These are phyloP conservation scores for Hirtodrosophila trivittata DNA, from an alignment of 2,888 invertebrate species.

Conservation along the genomic window DNA sequence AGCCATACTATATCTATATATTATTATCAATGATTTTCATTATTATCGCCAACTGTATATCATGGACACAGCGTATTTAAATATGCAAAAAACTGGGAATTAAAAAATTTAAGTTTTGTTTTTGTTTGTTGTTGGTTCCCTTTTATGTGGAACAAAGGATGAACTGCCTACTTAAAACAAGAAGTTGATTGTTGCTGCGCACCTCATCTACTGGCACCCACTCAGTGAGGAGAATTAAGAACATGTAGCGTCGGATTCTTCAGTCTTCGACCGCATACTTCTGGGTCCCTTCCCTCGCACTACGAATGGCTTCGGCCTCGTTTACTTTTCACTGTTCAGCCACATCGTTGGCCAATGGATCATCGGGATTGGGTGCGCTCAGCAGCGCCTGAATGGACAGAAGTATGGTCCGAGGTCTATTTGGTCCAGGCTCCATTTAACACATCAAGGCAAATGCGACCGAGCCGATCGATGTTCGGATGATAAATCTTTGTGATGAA, in stretches of 20 bases:
- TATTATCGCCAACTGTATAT: slow-evolving; percentile 36
- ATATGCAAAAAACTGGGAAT: slow-evolving; percentile 51
- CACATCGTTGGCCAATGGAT: slow-evolving; percentile 98
- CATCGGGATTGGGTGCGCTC: slow-evolving; percentile 99
- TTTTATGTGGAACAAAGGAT: slow-evolving; percentile 4
- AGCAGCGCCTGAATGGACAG: slow-evolving; percentile 98
- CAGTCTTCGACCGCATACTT: slow-evolving; percentile 87
- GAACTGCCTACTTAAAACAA: no score
- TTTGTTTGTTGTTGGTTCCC: slow-evolving; percentile 1
- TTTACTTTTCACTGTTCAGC: slow-evolving; percentile 99
- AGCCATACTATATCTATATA: no score
- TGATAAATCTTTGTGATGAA: slow-evolving; percentile 99
- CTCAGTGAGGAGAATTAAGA: slow-evolving; percentile 13
- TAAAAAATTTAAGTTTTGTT: slow-evolving; percentile 33
- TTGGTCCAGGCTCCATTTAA: slow-evolving; percentile 99
- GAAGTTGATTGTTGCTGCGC: slow-evolving; percentile 17
- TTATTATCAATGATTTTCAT: slow-evolving; percentile 44
- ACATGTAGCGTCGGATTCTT: slow-evolving; percentile 18
- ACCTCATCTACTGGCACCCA: slow-evolving; percentile 12
- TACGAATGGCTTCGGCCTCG: slow-evolving; percentile 96
- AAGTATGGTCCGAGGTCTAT: slow-evolving; percentile 98
- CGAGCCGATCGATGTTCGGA: slow-evolving; percentile 99
- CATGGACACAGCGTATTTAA: slow-evolving; percentile 46
- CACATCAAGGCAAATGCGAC: slow-evolving; percentile 98
- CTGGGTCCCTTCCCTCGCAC: slow-evolving; percentile 96